Base-by-base conservation (phyloP, 2,797 vertebrate species). In the Megalops cyprinoides region DNA sequence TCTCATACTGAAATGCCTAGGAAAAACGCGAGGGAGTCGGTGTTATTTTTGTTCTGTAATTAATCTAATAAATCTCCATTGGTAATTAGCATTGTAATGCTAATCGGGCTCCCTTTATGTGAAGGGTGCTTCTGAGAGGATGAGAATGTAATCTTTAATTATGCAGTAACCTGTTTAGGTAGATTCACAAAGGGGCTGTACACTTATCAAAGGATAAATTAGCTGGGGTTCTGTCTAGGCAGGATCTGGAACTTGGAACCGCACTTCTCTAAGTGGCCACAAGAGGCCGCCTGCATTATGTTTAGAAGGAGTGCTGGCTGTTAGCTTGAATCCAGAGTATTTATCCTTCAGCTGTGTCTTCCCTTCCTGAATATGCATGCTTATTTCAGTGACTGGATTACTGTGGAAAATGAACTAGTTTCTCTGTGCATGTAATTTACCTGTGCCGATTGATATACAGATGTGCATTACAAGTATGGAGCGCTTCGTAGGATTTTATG, bases 121-220 rank as follows among this genome's bases (percentile, higher is more conserved):
- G 85, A 87, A 84, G 85, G 82, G 81, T 51, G 56, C 82, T 87
- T 73, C 88, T 86, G 34, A 82, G 84, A 84, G 85, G 81, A 83
- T 87, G 85, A 83, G 89, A 87, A 92, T 87, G 90, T 89, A 90
- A 90, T 86, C 89, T 90, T 88, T 90, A 91, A 92, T 92, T 92
- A 91, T 90, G 89, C 82, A 85, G 62, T 82, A 83, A 90, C 88
- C 84, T 83, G 90, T 90, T 90, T 87, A 89, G 90, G 86, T 90
- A 88, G 89, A 93, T 92, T 87, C 89, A 84, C 89, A 89, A 53
- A 77, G 88, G 88, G 86, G 74, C 82, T 82, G 88, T 90, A 86
- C 86, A 90, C 90, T 90, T 90, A 86, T 85, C 83, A 81, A 69
- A 81, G 88, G 79, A 86, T 86, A 87, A 86, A 87, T 79, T 88